Evolutionary conservation across 1,140 invertebrate species (phyloP).

Genomic region (Galleria mellonella): DNA sequence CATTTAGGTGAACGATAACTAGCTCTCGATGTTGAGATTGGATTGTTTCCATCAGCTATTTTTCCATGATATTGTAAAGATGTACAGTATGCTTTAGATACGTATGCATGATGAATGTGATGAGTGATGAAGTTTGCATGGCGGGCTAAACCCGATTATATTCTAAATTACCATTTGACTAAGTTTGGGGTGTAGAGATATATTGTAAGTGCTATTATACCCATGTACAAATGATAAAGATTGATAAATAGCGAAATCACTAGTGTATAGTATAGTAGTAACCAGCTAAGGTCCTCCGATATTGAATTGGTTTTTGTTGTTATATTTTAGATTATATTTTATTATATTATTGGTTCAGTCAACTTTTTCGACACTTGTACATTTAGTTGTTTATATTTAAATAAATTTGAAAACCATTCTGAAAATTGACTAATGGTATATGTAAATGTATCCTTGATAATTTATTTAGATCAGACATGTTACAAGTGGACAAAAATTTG

Average conservation of each 20-base stretch:
- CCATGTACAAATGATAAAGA: conserved; percentile 65
- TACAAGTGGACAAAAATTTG: too few relatives aligned
- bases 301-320: conserved; percentile 51
- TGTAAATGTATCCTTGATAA: too few relatives aligned
- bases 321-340: conserved; percentile 66
- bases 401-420: too few relatives aligned
- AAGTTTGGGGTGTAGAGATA: conserved; percentile 43
- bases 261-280: conserved; percentile 35
- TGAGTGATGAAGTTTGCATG: background rate
- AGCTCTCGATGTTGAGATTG: background rate
- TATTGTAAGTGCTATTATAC: conserved; percentile 49
- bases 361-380: conserved; percentile 42
- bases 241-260: conserved; percentile 53
- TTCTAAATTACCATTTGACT: conserved; percentile 61
- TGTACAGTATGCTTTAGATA: conserved; percentile 7
- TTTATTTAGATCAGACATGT: too few relatives aligned
- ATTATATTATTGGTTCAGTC: conserved; percentile 54
- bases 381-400: conserved; percentile 43
- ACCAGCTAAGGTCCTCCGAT: conserved; percentile 22
- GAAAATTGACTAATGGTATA: too few relatives aligned
- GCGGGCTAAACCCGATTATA: conserved; percentile 15
- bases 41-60: background rate
- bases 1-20: background rate
- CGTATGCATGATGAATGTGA: background rate
- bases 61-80: too few relatives aligned